Evolutionary conservation across 1,140 invertebrate species (phyloP), one percentile per base, ranked within the genome.

Genomic region (Papilio aristodemus): DNA sequence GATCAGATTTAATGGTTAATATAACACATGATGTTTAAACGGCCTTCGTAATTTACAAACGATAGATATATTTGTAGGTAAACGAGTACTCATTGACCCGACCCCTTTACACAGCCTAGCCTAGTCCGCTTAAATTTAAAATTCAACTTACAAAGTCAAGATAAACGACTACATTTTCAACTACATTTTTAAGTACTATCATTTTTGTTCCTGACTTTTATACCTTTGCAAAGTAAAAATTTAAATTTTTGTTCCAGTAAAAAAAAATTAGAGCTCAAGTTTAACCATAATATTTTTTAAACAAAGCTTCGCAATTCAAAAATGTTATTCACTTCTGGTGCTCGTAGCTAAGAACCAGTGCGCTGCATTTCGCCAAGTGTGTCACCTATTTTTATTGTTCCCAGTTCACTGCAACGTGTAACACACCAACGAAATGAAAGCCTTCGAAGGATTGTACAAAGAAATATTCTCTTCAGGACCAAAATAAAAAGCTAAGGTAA

Each of bases 301-400:
- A 64, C 60, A 66, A 66, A 66, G 63, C 39, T 17, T n/a, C 63
- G 41, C 63, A 32, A 66, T 66, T 46, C 41, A 66, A 66, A 66
- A 66, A 46, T 32, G 39, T 46, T 43, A 66, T 41, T 62, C 59
- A 39, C 36, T 66, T 17, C 38, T 43, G 41, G 36, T 39, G 9
- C 14, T 50, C 14, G 14, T 50, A 3, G 14, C 14, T 32, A 36
- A 62, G 59, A 62, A 46, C 6, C 32, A 66, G 63, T 41, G 41
- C 41, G 63, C 39, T 46, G 63, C 41, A 46, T 66, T 66, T 66
- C 63, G 63, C 63, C 63, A 66, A 66, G 63, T 66, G 63, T 66
- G 63, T 66, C 63, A 66, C 63, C 63, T 66, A 66, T 66, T 66
- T 66, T 66, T 46, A 66, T 66, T 66, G 63, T 66, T 50, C 43